Base-by-base conservation (phyloP, 2,113 vertebrate genomes). In the Cricetomys ansorgei region DNA sequence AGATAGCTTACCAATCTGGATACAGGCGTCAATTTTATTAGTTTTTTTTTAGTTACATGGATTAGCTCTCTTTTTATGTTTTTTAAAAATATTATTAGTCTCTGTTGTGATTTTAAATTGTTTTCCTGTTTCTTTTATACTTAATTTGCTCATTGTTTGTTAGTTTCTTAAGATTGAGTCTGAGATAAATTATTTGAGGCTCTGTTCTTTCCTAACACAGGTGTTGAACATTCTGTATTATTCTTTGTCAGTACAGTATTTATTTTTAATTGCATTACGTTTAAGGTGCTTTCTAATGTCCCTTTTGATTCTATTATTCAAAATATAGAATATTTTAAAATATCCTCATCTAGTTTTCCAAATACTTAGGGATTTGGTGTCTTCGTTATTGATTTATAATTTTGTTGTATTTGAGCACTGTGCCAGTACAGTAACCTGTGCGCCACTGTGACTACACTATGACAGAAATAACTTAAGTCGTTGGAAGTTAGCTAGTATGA, bases 221-320 rank as follows among this genome's bases (percentile, higher is more conserved):
- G 43, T 55, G 17, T 57, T 88, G 37, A 72, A 0, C 13, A n/a
- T 55, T 17, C 5, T 12, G 27, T 53, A 23, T 23, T 43, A 23
- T 83, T 43, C 62, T 94, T 91, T 77, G 16, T 88, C 17, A 53
- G 45, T 13, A 79, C n/a, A 15, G 45, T 76, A 3, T 73, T 73
- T 43, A 73, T 76, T 76, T 50, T 53, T 50, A 43, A 31, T 77
- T 96, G 91, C 37, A 87, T 91, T 83, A 25, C 4, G 34, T 65
- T 96, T 21, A 48, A n/a, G 87, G 40, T 85, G 45, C 23, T 90
- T 94, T 65, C 6, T 67, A 73, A 77, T 37, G 79, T 92, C 25
- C 17, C 25, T 53, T 91, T 94, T 84, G 67, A 79, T 37, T 75
- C 94, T n/a, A 72, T 93, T 88, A 48, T 93, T 70, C 91, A 45